phyloP scores from a whole-genome alignment of 2,888 invertebrate species.

The Drosophila koepferae region DNA sequence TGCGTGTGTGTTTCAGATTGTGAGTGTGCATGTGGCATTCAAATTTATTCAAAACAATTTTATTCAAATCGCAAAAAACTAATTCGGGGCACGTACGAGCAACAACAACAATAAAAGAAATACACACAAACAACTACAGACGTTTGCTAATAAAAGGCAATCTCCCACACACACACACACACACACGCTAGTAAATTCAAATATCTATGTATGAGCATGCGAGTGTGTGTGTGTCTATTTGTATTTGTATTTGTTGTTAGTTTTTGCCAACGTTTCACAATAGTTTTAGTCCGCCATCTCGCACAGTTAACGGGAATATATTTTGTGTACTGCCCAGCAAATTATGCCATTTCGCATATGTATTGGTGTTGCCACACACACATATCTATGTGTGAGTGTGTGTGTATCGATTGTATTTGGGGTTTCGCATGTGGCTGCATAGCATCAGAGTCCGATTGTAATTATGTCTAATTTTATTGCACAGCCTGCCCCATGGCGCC shows the following conservation, averaged over 20 bases:
- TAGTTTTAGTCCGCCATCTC: constrained; percentile 42
- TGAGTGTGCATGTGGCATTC: constrained; percentile 67
- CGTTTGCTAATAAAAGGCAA: constrained; percentile 56
- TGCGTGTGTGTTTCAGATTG: constrained; percentile 26
- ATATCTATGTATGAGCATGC: constrained; percentile 37
- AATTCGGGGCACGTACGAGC: constrained; percentile 74
- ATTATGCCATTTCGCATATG: constrained; percentile 66
- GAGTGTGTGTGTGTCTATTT: not conserved
- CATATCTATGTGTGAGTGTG: too few species aligned
- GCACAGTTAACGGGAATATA: constrained; percentile 58
- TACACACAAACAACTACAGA: constrained; percentile 30
- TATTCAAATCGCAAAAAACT: constrained; percentile 80
- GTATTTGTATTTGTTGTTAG: constrained; percentile 52
- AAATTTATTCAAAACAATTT: constrained; percentile 80
- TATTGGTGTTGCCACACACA: constrained; percentile 12
- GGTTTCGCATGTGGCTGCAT: constrained; percentile 22
- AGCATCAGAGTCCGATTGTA: constrained; percentile 58
- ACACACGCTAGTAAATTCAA: constrained; percentile 45
- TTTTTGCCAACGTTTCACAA: constrained; percentile 64
- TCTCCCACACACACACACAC: not conserved
- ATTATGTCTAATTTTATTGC: constrained; percentile 78
- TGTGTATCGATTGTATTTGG: constrained; percentile 48
- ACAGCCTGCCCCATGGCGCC: constrained; percentile 4
- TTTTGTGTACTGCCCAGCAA: constrained; percentile 67
- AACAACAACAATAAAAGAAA: constrained; percentile 16